Percentiles rank a stretch among this genome's conserved stretches.
These are phyloP conservation scores for Nebria brevicollis DNA, from an alignment of 2,888 invertebrate genomes.

Conservation along the genomic window DNA sequence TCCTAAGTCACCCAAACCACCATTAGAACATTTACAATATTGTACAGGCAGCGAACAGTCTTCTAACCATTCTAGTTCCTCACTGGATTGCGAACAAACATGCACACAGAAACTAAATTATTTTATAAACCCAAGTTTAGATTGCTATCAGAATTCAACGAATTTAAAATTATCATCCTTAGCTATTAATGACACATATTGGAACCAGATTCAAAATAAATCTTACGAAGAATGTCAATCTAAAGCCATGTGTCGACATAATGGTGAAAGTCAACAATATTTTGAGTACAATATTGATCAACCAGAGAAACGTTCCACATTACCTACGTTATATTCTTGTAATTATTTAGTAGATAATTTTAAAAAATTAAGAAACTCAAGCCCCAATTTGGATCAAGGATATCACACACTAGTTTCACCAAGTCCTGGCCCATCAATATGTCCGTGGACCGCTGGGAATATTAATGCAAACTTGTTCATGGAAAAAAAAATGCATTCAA, in stretches of 20 bases:
- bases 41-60: conserved; percentile 39
- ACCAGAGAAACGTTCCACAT: conserved; percentile 48
- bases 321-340: conserved; percentile 50
- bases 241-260: conserved; percentile 47
- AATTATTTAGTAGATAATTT: conserved; percentile 62
- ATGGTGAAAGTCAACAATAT: conserved; percentile 47
- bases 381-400: conserved; percentile 81
- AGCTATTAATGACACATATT: conserved; percentile 58
- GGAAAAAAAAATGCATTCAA: conserved; percentile 56
- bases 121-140: conserved; percentile 16
- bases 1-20: conserved; percentile 17
- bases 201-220: conserved; percentile 56
- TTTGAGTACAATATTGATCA: conserved; percentile 30
- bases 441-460: conserved; percentile 60
- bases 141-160: conserved; percentile 56
- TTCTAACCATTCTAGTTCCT: conserved; percentile 38
- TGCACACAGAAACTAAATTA: conserved; percentile 34
- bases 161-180: conserved; percentile 60
- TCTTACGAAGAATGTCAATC: conserved; percentile 49
- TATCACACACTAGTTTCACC: conserved; percentile 80
- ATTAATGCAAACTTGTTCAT: conserved; percentile 56
- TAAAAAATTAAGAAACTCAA: conserved; percentile 64
- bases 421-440: conserved; percentile 64
- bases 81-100: conserved; percentile 36
- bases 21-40: conserved; percentile 26